Percentiles rank a stretch among this genome's conserved stretches.
Conservation (phyloP, 1,140 invertebrate genomes). For the Eriocheir sinensis region DNA sequence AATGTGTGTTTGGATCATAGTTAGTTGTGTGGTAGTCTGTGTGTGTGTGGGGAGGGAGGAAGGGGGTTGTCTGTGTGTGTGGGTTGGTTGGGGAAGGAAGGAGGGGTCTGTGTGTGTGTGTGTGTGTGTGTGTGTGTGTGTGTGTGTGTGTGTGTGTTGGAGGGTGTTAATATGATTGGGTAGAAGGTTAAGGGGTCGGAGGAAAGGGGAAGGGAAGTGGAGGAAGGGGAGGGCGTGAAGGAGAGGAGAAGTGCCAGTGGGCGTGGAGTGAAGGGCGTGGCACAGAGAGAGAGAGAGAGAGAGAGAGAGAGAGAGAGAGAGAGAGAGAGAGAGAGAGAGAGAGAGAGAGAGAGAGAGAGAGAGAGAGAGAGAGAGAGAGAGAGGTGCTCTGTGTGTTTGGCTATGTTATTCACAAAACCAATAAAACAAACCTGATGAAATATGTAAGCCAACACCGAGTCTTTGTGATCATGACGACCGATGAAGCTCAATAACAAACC, state of each 20-base stretch:
- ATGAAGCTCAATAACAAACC: conserved; percentile 13
- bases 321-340: not conserved
- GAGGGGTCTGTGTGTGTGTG: not conserved
- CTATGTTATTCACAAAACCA: not conserved
- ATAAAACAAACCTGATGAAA: conserved; percentile 5
- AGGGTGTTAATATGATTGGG: conserved; percentile 23
- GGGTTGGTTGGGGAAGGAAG: no score
- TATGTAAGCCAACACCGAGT: conserved; percentile 4
- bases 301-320: not conserved
- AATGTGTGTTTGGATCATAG: not conserved
- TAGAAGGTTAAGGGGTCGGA: not conserved
- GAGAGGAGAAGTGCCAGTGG: not conserved
- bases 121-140: conserved; percentile 16
- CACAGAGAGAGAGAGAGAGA: not conserved
- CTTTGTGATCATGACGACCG: not conserved
- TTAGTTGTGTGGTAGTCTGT: not conserved
- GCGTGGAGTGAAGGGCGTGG: conserved; percentile 6
- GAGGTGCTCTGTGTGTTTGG: not conserved
- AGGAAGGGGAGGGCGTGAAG: not conserved
- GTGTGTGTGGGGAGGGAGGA: no score
- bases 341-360: not conserved
- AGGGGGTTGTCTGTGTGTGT: not conserved
- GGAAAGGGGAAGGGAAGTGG: not conserved
- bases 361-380: not conserved
- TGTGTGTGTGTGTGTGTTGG: conserved; percentile 16